Conservation (phyloP, 2,113 vertebrate genomes). For the Engystomops pustulosus region DNA sequence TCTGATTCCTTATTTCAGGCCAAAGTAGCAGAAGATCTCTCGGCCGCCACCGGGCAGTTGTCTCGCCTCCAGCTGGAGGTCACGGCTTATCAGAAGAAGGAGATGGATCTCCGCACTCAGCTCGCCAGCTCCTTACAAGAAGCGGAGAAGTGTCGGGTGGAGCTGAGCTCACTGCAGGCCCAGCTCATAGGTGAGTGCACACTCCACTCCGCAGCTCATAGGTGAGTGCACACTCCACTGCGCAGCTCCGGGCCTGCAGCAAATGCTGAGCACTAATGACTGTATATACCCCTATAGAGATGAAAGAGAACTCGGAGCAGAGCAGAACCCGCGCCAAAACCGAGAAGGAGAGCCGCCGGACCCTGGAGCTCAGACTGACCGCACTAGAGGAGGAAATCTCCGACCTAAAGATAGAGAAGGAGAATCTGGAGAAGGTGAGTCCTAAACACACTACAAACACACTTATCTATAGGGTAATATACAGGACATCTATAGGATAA, state of each 20-base stretch:
- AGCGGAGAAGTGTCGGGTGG: slow-evolving; percentile 69
- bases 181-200: slow-evolving; percentile 79
- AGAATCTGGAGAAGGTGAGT: slow-evolving; percentile 82
- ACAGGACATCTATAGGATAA: too few relatives aligned
- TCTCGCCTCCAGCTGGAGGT: slow-evolving; percentile 89
- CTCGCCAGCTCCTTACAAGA: slow-evolving; percentile 79
- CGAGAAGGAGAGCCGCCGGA: slow-evolving; percentile 88
- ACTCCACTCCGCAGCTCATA: slow-evolving; percentile 57
- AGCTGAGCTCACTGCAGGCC: slow-evolving; percentile 73
- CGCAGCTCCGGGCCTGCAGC: too few relatives aligned
- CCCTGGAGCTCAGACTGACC: slow-evolving; percentile 79
- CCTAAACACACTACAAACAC: too few relatives aligned
- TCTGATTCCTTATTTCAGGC: slow-evolving; percentile 70
- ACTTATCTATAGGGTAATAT: too few relatives aligned
- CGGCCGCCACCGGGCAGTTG: slow-evolving; percentile 79
- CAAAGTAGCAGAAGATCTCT: slow-evolving; percentile 86
- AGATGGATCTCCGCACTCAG: slow-evolving; percentile 78
- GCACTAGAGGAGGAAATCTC: slow-evolving; percentile 85
- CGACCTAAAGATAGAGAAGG: slow-evolving; percentile 84
- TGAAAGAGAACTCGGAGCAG: slow-evolving; percentile 80
- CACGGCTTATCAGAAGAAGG: slow-evolving; percentile 84
- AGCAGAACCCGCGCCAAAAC: slow-evolving; percentile 75
- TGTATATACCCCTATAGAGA: slow-evolving; percentile 75
- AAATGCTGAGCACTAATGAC: background rate
- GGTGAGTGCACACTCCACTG: slow-evolving; percentile 69